Percentiles rank a stretch among this genome's conserved stretches.
phyloP scores from a whole-genome alignment of 2,797 vertebrate species.

The Notoglanidium macrostoma region DNA sequence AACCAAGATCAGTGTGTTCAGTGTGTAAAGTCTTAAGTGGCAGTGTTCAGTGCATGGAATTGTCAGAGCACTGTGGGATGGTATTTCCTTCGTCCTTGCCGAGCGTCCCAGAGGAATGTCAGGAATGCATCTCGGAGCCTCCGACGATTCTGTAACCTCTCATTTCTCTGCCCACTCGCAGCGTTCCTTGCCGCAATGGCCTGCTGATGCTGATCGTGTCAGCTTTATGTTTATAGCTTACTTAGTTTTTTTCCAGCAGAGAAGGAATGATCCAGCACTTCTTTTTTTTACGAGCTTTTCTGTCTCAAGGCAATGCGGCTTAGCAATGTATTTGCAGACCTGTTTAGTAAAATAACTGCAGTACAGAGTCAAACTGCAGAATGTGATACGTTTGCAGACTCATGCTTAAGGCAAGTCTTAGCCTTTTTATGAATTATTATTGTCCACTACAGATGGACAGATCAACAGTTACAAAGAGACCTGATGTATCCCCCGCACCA shows the following conservation, averaged over 20 bases:
- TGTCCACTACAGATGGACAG: not conserved
- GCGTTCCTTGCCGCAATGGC: slow-evolving; percentile 45
- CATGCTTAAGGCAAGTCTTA: not conserved
- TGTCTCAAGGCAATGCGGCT: not conserved
- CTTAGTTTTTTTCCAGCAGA: slow-evolving; percentile 20
- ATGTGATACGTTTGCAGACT: not conserved
- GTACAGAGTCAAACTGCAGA: not conserved
- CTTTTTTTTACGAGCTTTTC: slow-evolving; percentile 11
- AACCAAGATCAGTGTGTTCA: not conserved
- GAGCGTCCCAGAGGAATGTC: slow-evolving; percentile 73
- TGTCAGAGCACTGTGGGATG: slow-evolving; percentile 46
- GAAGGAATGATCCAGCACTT: slow-evolving; percentile 12
- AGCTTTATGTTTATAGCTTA: slow-evolving; percentile 19
- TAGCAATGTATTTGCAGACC: not conserved
- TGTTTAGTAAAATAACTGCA: not conserved
- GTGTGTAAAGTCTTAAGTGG: slow-evolving; percentile 5
- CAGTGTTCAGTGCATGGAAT: slow-evolving; percentile 55
- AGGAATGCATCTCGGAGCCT: slow-evolving; percentile 74
- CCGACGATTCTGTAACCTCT: slow-evolving; percentile 65
- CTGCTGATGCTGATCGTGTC: slow-evolving; percentile 20
- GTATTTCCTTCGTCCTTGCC: slow-evolving; percentile 75
- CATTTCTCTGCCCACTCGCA: slow-evolving; percentile 55
- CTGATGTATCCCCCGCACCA: slow-evolving; percentile 20
- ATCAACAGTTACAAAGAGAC: not conserved
- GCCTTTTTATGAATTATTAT: not conserved